phyloP scores from a whole-genome alignment of 2,888 invertebrate species.

The Uropetala carovei region DNA sequence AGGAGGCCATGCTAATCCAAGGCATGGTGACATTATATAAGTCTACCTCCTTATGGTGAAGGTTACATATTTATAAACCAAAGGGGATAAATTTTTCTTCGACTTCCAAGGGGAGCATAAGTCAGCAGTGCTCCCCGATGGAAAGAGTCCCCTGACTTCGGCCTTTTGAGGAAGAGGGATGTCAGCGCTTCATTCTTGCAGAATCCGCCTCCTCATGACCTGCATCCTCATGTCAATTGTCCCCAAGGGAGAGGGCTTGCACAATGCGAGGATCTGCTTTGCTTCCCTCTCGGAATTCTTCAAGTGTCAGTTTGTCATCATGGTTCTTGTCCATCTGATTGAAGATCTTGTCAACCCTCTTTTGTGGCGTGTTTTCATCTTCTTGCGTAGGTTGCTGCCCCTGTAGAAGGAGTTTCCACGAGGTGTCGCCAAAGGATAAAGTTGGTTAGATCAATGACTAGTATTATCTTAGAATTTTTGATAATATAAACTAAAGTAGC shows the following conservation, averaged over 20 bases:
- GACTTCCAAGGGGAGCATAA: neutral
- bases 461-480: neutral
- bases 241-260: slow-evolving; percentile 92
- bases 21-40: slow-evolving; percentile 52
- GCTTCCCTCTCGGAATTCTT: slow-evolving; percentile 97
- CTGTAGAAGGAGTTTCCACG: slow-evolving; percentile 76
- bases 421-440: slow-evolving; percentile 53
- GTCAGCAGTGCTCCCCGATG: slow-evolving; percentile 28
- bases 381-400: slow-evolving; percentile 92
- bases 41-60: slow-evolving; percentile 60
- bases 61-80: slow-evolving; percentile 54
- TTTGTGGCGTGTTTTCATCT: slow-evolving; percentile 95
- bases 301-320: slow-evolving; percentile 95
- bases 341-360: slow-evolving; percentile 98
- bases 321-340: slow-evolving; percentile 99
- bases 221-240: slow-evolving; percentile 66
- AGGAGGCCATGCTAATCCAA: slow-evolving; percentile 46
- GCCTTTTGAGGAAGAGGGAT: slow-evolving; percentile 47
- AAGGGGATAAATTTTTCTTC: slow-evolving; percentile 23
- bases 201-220: slow-evolving; percentile 59
- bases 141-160: slow-evolving; percentile 42
- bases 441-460: slow-evolving; percentile 43
- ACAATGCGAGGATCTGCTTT: slow-evolving; percentile 99
- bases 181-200: slow-evolving; percentile 49
- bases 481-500: too few relatives aligned